These are phyloP conservation scores for Heteromurus nitidus DNA, from an alignment of 2,888 invertebrate genomes.

Conservation along the genomic window DNA sequence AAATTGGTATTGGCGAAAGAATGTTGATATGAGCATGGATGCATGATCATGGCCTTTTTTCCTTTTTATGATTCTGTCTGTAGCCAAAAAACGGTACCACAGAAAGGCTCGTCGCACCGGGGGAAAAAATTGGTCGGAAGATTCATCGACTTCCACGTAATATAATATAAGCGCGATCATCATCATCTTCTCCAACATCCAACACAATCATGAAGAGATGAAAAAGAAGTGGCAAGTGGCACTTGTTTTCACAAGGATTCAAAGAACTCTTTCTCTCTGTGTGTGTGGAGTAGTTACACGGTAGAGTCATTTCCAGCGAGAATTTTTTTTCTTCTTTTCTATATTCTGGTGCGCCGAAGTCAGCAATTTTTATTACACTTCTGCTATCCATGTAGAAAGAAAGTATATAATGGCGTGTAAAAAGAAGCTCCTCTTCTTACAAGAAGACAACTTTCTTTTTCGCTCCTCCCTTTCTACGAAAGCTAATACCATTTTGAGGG, in stretches of 20 bases:
- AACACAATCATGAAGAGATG: not conserved
- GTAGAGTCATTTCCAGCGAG: not conserved
- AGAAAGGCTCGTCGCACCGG: not conserved
- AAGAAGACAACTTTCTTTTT: conserved; percentile 40
- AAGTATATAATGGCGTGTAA: not conserved
- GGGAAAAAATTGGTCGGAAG: not conserved
- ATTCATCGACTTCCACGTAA: not conserved
- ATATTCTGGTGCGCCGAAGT: not conserved
- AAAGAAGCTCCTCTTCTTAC: conserved; percentile 21
- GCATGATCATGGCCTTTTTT: not conserved
- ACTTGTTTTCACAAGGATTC: not conserved
- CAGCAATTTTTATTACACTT: conserved; percentile 10
- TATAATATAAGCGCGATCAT: conserved; percentile 8
- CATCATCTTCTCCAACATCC: not conserved
- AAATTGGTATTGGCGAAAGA: not conserved
- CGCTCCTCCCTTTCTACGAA: conserved; percentile 8
- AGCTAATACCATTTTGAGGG: conserved; percentile 13
- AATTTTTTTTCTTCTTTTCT: not conserved
- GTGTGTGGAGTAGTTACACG: not conserved
- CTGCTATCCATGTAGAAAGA: conserved; percentile 21
- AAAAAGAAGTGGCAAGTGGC: too few species aligned
- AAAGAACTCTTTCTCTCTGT: not conserved
- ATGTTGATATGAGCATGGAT: not conserved
- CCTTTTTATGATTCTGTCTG: not conserved
- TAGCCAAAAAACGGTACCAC: not conserved